Base-by-base conservation (phyloP, 1,140 invertebrate species). In the Panagrolaimus sp. region DNA sequence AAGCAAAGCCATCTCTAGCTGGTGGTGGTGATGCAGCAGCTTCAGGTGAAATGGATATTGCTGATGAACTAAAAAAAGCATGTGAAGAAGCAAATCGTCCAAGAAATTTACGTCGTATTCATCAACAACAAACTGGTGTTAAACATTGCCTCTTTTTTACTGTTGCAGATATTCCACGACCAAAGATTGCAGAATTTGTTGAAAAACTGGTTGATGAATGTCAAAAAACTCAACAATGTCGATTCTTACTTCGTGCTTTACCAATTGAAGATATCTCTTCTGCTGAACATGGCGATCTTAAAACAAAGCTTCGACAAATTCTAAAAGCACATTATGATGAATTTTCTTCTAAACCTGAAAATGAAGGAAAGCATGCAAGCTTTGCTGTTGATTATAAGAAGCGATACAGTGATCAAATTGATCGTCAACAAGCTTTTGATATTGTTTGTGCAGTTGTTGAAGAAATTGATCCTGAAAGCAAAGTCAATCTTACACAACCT, bases 301-400 rank as follows among this genome's bases (percentile, higher is more conserved):
- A 57, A 27, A n/a, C 51, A 20, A 20, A 27, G 25, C 31, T 67
- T 13, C n/a, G n/a, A 7, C 4, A n/a, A 16, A 23, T 25, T 25
- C 31, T 67, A 2, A 46, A 51, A 7, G 8, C 11, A 9, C 48
- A 61, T 25, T 61, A 8, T 25, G 20, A 67, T 31, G 16, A 45
- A 1, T 46, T 61, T 31, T 38, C 13, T 4, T 57, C 46, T 11
- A n/a, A 67, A 45, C 23, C 27, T 38, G 53, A 23, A 23, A 67
- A 57, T 27, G 66, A 45, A n/a, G 48, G 23, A 25, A 16, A 27
- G 9, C 48, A 45, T 9, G 43, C 66, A 13, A 67, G 43, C 25
- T 67, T 61, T 63, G 66, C 66, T 9, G 16, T 67, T 11, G 66
- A 67, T 14, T 67, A 65, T 51, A 67, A 67, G 48, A n/a, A 20